These are phyloP conservation scores for Lycorma delicatula DNA, from an alignment of 1,140 invertebrate species.

Conservation along the genomic window DNA sequence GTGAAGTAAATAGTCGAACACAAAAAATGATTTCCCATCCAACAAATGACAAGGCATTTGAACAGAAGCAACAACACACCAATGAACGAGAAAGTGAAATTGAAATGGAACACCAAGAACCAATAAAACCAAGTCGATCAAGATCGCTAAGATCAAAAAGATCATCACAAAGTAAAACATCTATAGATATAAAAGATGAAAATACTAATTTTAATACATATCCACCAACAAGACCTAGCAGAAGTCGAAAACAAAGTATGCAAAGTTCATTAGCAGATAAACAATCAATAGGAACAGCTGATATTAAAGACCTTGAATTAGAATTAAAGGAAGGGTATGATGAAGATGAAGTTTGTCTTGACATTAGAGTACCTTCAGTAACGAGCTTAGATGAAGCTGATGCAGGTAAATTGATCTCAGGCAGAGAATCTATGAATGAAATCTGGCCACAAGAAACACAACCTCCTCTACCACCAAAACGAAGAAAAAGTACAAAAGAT, in stretches of 20 bases:
- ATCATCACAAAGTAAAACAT: conserved; percentile 19
- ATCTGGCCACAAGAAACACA: conserved; percentile 27
- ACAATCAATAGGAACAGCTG: conserved; percentile 11
- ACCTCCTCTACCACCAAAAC: conserved; percentile 23
- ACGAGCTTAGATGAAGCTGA: conserved; percentile 15
- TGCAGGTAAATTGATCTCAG: conserved; percentile 16
- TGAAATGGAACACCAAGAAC: conserved; percentile 8
- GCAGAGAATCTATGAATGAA: conserved; percentile 10
- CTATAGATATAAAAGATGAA: conserved; percentile 26
- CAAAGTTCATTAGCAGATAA: conserved; percentile 25
- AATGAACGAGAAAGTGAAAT: conserved; percentile 33
- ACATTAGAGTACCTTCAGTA: conserved; percentile 10
- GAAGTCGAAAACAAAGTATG: conserved; percentile 31
- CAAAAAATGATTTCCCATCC: not conserved
- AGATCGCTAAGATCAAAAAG: conserved; percentile 34
- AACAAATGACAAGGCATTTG: not conserved
- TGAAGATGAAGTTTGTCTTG: not conserved
- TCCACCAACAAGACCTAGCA: conserved; percentile 37
- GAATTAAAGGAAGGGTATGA: conserved; percentile 21
- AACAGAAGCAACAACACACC: not conserved
- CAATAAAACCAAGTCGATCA: conserved; percentile 24
- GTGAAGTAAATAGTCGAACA: not conserved
- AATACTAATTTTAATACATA: conserved; percentile 30
- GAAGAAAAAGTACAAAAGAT: conserved; percentile 11
- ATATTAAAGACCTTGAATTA: conserved; percentile 19